phyloP scores from a whole-genome alignment of 2,797 vertebrate species.

The Notamacropus eugenii region DNA sequence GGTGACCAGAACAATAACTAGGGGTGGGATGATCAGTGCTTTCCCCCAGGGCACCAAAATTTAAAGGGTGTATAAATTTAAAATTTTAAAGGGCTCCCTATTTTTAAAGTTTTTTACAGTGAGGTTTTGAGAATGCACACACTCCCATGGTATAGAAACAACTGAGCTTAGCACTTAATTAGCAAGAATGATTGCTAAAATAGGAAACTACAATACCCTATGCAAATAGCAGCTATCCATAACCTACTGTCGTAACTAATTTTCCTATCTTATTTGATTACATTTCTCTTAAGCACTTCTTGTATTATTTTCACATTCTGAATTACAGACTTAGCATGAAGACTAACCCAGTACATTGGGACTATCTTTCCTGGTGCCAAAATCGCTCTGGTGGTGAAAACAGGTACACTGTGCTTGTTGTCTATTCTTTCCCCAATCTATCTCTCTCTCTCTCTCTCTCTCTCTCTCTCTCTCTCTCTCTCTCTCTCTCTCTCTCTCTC shows the following conservation, averaged over 20 bases:
- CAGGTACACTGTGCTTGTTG: not conserved
- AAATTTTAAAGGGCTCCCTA: not conserved
- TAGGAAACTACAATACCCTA: not conserved
- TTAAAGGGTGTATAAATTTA: not conserved
- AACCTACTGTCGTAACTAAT: not conserved
- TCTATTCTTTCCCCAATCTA: not conserved
- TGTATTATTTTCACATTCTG: not conserved
- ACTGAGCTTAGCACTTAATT: not conserved
- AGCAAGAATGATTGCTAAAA: not conserved
- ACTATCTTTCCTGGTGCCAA: not conserved
- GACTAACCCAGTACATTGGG: not conserved
- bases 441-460: not conserved
- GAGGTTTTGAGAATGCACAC: not conserved
- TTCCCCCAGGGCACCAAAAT: not conserved
- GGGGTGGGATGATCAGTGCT: not conserved
- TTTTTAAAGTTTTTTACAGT: not conserved
- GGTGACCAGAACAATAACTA: not conserved
- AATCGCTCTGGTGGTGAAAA: not conserved
- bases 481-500: too few relatives aligned
- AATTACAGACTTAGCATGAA: not conserved
- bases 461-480: too few relatives aligned
- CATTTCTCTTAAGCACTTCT: not conserved
- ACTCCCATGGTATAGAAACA: not conserved
- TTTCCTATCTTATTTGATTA: not conserved
- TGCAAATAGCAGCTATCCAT: not conserved